These are phyloP conservation scores for Tangara arthus DNA, from an alignment of 2,797 vertebrate genomes.

Conservation along the genomic window DNA sequence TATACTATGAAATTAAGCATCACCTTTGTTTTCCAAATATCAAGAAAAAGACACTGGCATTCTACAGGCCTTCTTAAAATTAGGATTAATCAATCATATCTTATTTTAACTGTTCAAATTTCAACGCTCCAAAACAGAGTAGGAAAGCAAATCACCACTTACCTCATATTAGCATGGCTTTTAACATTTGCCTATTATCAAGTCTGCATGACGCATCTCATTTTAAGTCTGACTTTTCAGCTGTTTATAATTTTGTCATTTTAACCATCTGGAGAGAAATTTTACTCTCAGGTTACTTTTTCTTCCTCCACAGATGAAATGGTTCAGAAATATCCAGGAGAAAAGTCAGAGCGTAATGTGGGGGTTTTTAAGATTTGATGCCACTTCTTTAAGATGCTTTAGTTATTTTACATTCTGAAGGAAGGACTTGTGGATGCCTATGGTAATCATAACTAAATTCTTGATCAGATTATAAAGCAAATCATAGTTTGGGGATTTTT, in stretches of 20 bases:
- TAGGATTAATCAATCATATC: neutral
- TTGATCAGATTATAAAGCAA: neutral
- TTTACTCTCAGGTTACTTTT: neutral
- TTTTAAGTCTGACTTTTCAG: neutral
- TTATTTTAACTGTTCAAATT: neutral
- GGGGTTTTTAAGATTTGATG: neutral
- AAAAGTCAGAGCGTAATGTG: neutral
- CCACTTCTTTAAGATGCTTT: neutral
- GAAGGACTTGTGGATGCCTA: neutral
- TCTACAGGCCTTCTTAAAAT: neutral
- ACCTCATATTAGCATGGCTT: neutral
- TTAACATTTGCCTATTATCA: neutral
- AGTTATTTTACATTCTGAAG: neutral
- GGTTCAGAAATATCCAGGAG: neutral
- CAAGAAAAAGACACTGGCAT: neutral
- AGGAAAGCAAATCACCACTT: neutral
- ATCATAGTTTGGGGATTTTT: neutral
- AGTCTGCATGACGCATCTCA: neutral
- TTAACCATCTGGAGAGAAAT: neutral
- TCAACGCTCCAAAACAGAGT: neutral
- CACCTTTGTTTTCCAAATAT: neutral
- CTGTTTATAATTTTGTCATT: neutral
- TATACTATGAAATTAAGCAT: neutral
- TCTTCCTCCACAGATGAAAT: neutral
- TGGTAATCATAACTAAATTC: neutral